Conservation (phyloP, 2,888 invertebrate species). For the Xylota segnis region DNA sequence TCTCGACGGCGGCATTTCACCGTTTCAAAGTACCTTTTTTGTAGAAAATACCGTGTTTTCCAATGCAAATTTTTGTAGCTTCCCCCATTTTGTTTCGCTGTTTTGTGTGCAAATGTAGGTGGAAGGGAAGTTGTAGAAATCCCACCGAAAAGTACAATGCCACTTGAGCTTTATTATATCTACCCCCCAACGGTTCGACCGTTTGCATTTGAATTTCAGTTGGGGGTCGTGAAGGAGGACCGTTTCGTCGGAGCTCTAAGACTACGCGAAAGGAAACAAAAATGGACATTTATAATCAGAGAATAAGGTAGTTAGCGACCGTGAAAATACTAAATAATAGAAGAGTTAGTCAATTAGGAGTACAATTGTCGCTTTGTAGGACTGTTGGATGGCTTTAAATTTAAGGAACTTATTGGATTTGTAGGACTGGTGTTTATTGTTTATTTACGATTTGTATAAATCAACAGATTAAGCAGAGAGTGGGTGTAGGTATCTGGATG, state of each 20-base stretch:
- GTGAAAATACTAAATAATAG: not conserved
- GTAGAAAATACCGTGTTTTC: slow-evolving; percentile 1
- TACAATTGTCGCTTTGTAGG: not conserved
- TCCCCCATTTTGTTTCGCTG: not conserved
- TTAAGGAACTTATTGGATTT: no score
- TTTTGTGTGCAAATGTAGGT: not conserved
- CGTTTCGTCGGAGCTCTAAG: not conserved
- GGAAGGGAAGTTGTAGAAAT: not conserved
- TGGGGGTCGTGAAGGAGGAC: not conserved
- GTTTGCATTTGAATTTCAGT: slow-evolving; percentile 30
- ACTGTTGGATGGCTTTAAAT: no score
- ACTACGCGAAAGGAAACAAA: not conserved
- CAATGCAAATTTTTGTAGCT: slow-evolving; percentile 48
- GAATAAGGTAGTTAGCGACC: not conserved
- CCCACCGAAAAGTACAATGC: slow-evolving; percentile 23
- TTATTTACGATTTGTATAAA: no score
- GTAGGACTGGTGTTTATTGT: no score
- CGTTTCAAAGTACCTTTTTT: slow-evolving; percentile 8
- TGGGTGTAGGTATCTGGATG: no score
- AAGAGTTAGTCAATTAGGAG: slow-evolving; percentile 10
- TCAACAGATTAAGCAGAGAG: no score
- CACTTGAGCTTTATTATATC: slow-evolving; percentile 42
- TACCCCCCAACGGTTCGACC: not conserved
- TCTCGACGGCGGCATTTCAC: slow-evolving; percentile 4
- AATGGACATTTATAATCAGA: slow-evolving; percentile 1